phyloP scores from a whole-genome alignment of 2,888 invertebrate species.

The Orchesellides sinensis region DNA sequence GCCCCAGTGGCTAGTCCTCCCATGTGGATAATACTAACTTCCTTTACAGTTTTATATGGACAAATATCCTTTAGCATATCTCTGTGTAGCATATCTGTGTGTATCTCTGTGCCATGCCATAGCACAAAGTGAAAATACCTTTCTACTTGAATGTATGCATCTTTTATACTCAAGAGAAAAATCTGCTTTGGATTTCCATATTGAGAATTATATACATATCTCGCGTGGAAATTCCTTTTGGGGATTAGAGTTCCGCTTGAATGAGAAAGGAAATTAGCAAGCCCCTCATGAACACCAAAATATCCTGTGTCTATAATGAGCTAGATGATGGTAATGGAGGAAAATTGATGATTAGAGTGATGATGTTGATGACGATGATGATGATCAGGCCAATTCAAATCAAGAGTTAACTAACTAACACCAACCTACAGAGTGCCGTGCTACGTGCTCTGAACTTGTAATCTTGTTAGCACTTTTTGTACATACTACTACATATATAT shows the following conservation, averaged over 20 bases:
- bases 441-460: constrained; percentile 66
- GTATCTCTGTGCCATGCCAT: too few relatives aligned
- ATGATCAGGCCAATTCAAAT: constrained; percentile 64
- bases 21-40: too few relatives aligned
- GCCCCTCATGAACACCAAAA: constrained; percentile 63
- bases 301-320: constrained; percentile 66
- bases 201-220: constrained; percentile 26
- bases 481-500: background rate
- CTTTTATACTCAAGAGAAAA: too few relatives aligned
- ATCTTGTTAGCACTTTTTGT: constrained; percentile 57
- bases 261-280: constrained; percentile 63
- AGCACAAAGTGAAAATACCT: too few relatives aligned
- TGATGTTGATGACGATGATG: constrained; percentile 43
- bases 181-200: too few relatives aligned
- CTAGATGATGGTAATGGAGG: constrained; percentile 63
- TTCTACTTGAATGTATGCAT: too few relatives aligned
- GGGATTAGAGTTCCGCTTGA: constrained; percentile 63
- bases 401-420: constrained; percentile 66
- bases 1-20: constrained; percentile 25
- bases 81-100: too few relatives aligned
- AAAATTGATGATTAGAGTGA: constrained; percentile 66
- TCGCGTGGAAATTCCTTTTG: constrained; percentile 62
- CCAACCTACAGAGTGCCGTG: constrained; percentile 47
- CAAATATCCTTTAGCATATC: too few relatives aligned
- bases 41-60: too few relatives aligned